Evolutionary conservation across 1,140 invertebrate genomes (phyloP), one percentile per base, ranked within the genome.

Genomic region (Heliothis virescens): DNA sequence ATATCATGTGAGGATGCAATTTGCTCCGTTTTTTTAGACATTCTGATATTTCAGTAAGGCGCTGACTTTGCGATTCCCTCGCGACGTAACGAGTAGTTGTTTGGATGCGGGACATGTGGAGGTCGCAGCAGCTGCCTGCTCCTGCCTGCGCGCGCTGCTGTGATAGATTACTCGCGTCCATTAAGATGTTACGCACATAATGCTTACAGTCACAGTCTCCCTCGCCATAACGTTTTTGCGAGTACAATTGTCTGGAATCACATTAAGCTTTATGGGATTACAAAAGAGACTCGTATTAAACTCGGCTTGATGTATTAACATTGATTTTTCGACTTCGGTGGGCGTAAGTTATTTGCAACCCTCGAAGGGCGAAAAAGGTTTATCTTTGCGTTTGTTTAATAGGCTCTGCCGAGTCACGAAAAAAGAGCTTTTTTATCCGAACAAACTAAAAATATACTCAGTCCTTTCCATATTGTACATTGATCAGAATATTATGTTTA

Each of bases 151-250:
- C 34, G 47, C 7, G 48, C 60, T 52, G 41, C 29, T 34, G 63
- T 81, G 79, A 80, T 69, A 76, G 79, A 81, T 81, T 76, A 81
- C 73, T 76, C 13, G 3, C 73, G 60, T 76, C 79, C 79, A 81
- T 81, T 81, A 71, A 77, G 53, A 77, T 48, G 52, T 67, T 57
- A 67, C 29, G 69, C 63, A 77, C 62, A 69, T 69, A 67, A 76
- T 53, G 50, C 62, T 50, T 53, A 67, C 50, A 62, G 11, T 26
- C 16, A n/a, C 59, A 62, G 10, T 48, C 59, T 16, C 59, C 48
- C 50, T 67, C 57, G 12, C 57, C 18, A 62, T 59, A 34, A 57
- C 57, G 53, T 75, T 62, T 75, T 73, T 73, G 55, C 55, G 34
- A 57, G 59, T 73, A 59, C 16, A 59, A 73, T 59, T 73, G 53